Conservation (phyloP, 2,113 vertebrate genomes). For the Myrmecobius fasciatus region DNA sequence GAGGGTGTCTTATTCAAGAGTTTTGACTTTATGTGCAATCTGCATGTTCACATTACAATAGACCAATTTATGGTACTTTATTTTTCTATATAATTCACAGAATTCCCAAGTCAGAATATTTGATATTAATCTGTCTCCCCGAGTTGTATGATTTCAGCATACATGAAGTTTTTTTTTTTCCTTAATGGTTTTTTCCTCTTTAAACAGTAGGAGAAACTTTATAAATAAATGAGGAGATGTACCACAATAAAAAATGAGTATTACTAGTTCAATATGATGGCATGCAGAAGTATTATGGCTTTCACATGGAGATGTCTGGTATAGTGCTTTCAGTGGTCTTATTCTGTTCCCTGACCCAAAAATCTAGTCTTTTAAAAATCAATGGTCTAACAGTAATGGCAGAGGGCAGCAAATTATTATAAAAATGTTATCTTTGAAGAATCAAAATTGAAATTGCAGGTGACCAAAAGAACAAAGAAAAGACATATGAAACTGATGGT, state of each 20-base stretch:
- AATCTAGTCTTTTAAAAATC: not conserved
- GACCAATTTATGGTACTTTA: slow-evolving; percentile 66
- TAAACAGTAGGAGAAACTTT: slow-evolving; percentile 63
- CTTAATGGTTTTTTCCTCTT: slow-evolving; percentile 62
- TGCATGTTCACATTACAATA: slow-evolving; percentile 71
- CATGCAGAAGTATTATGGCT: not conserved
- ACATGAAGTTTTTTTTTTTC: slow-evolving; percentile 54
- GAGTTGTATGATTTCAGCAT: slow-evolving; percentile 64
- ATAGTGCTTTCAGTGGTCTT: not conserved
- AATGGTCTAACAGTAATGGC: not conserved
- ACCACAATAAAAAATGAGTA: slow-evolving; percentile 54
- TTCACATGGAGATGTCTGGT: not conserved
- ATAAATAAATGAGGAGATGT: slow-evolving; percentile 24
- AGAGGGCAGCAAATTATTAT: not conserved
- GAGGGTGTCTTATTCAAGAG: slow-evolving; percentile 67
- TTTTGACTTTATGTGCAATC: slow-evolving; percentile 64
- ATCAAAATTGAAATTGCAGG: not conserved
- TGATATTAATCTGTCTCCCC: slow-evolving; percentile 11
- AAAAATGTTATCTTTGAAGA: not conserved
- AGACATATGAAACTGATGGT: not conserved
- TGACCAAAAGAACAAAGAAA: not conserved
- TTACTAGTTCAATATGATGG: slow-evolving; percentile 15
- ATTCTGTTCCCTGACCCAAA: not conserved
- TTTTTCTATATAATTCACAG: slow-evolving; percentile 60
- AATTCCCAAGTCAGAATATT: slow-evolving; percentile 45